Conservation (phyloP, 2,888 invertebrate species). For the Iselma pallidipennis region DNA sequence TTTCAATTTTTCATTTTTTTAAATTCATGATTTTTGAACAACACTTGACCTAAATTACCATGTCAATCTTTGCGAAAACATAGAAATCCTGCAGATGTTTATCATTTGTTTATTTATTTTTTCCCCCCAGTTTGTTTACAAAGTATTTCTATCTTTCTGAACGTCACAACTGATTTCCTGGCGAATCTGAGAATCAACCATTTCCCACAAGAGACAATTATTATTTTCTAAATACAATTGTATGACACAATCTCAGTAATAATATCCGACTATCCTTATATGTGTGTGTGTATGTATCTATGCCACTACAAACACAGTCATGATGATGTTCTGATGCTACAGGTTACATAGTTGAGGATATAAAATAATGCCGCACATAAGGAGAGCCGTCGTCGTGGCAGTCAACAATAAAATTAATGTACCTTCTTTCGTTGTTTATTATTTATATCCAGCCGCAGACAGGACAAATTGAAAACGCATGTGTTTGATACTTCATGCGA, state of each 20-base stretch:
- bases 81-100: not conserved
- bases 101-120: not conserved
- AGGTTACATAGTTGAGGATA: not conserved
- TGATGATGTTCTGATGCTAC: not conserved
- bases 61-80: no score
- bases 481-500: slow-evolving; percentile 38
- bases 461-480: slow-evolving; percentile 46
- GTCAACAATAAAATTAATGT: slow-evolving; percentile 45
- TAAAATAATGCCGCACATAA: not conserved
- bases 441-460: slow-evolving; percentile 40
- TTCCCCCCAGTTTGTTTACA: not conserved
- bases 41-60: no score
- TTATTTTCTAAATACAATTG: not conserved
- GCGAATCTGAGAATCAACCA: not conserved
- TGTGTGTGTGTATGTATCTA: not conserved
- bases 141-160: not conserved
- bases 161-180: not conserved
- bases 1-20: no score
- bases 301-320: not conserved
- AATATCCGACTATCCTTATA: not conserved
- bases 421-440: slow-evolving; percentile 38
- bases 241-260: not conserved
- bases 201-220: not conserved
- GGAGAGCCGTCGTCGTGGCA: slow-evolving; percentile 18
- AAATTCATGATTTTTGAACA: no score